Evolutionary conservation across 1,140 invertebrate species (phyloP).

Genomic region (Drosophila equinoxialis): DNA sequence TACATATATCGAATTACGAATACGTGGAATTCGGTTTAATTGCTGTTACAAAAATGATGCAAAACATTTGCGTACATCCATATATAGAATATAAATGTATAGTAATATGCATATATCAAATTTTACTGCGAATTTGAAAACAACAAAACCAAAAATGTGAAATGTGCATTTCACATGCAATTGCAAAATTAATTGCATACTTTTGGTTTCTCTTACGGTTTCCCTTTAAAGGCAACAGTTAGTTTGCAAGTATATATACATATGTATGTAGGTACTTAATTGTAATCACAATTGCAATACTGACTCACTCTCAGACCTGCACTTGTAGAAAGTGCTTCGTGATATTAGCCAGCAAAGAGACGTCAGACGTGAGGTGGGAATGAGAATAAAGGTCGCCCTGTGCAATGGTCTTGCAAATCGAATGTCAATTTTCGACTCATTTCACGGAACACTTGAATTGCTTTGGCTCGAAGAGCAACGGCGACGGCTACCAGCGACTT

Average conservation of each 20-base stretch:
- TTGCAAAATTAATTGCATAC: slow-evolving; percentile 54
- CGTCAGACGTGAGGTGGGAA: neutral
- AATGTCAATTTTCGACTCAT: slow-evolving; percentile 82
- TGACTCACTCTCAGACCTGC: neutral
- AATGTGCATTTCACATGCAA: slow-evolving; percentile 60
- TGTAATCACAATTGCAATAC: neutral
- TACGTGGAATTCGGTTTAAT: slow-evolving; percentile 17
- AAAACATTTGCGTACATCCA: neutral
- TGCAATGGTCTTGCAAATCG: slow-evolving; percentile 82
- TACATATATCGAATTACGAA: neutral
- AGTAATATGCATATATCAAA: neutral
- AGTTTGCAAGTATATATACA: neutral
- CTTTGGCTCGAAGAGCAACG: slow-evolving; percentile 32
- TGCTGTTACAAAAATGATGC: neutral
- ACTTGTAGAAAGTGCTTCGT: too few species aligned
- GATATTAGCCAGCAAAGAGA: neutral
- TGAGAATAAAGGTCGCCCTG: slow-evolving; percentile 29
- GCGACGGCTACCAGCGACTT: slow-evolving; percentile 23
- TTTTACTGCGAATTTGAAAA: slow-evolving; percentile 24
- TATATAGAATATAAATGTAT: neutral
- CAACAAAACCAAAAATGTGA: slow-evolving; percentile 30
- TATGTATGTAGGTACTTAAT: neutral
- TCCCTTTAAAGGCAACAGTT: neutral
- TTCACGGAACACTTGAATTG: slow-evolving; percentile 82
- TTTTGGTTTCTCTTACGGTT: slow-evolving; percentile 9